A percentile compares a stretch with the other conserved stretches of the same genome.
phyloP scores from a whole-genome alignment of 2,888 invertebrate species.

The Xanthorhoe spadicearia region DNA sequence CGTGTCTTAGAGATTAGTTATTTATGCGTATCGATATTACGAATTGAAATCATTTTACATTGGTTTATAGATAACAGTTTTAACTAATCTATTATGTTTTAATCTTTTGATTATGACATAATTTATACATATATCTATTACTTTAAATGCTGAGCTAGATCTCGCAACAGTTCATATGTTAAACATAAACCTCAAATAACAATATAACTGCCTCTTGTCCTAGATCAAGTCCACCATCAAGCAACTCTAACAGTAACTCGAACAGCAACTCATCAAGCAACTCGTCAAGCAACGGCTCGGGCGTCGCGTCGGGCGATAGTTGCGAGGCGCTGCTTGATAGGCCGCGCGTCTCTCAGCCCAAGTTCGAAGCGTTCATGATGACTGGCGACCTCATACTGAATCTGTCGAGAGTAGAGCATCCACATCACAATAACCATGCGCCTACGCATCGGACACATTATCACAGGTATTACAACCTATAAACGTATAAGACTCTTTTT shows the following conservation, averaged over 20 bases:
- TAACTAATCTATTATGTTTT: no score
- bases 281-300: conserved; percentile 79
- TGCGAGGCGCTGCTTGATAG: conserved; percentile 75
- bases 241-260: conserved; percentile 68
- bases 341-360: conserved; percentile 74
- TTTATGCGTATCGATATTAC: background rate
- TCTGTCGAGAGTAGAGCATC: conserved; percentile 92
- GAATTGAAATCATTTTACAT: no score
- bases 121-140: no score
- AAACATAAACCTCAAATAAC: no score
- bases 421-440: conserved; percentile 82
- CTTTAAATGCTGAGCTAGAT: no score
- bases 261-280: conserved; percentile 75
- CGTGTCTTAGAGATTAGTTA: no score
- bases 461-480: conserved; percentile 62
- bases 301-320: conserved; percentile 83
- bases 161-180: no score
- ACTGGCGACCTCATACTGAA: conserved; percentile 98
- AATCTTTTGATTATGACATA: no score
- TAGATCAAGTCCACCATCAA: conserved; percentile 76
- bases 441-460: conserved; percentile 79
- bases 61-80: no score
- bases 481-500: no score
- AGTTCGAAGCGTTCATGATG: conserved; percentile 98
- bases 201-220: background rate